These are phyloP conservation scores for Paragorgia papillata DNA, from an alignment of 92 coral and sea anemone genomes.

Conservation along the genomic window DNA sequence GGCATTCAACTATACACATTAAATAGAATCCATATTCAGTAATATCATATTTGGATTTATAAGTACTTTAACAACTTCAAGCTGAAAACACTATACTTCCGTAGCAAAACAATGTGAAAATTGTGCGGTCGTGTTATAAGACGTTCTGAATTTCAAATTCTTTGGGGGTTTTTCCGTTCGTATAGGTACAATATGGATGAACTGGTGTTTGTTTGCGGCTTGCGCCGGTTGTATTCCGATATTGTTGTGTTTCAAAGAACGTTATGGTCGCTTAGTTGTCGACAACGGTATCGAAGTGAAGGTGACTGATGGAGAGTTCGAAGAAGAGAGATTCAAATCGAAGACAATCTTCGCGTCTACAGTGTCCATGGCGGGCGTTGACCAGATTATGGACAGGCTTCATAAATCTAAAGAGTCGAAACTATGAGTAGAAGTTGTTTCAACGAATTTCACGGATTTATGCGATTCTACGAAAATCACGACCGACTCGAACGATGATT, in stretches of 20 bases:
- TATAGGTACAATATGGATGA: conserved; percentile 98
- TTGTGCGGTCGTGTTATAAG: too few species aligned
- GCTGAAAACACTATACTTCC: too few species aligned
- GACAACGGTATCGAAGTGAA: conserved; percentile 61
- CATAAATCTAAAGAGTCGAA: conserved; percentile 64
- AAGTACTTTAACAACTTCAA: too few species aligned
- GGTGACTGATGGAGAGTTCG: conserved; percentile 26
- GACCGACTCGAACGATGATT: too few species aligned
- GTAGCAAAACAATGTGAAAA: too few species aligned
- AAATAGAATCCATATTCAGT: too few species aligned
- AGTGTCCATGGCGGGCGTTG: conserved; percentile 61
- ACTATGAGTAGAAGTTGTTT: conserved; percentile 42
- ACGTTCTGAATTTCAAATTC: too few species aligned
- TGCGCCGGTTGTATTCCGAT: conserved; percentile 97
- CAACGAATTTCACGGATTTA: too few species aligned
- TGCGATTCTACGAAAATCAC: too few species aligned
- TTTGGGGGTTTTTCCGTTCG: neutral
- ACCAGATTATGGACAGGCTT: conserved; percentile 65
- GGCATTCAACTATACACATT: too few species aligned
- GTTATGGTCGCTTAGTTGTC: conserved; percentile 82
- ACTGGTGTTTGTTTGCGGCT: conserved; percentile 98
- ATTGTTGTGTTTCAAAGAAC: conserved; percentile 86
- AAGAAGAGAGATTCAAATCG: conserved; percentile 32
- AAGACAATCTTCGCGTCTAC: conserved; percentile 56
- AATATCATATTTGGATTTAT: too few species aligned